Base-by-base conservation (phyloP, 2,888 invertebrate species). In the Vesta saturnalis region DNA sequence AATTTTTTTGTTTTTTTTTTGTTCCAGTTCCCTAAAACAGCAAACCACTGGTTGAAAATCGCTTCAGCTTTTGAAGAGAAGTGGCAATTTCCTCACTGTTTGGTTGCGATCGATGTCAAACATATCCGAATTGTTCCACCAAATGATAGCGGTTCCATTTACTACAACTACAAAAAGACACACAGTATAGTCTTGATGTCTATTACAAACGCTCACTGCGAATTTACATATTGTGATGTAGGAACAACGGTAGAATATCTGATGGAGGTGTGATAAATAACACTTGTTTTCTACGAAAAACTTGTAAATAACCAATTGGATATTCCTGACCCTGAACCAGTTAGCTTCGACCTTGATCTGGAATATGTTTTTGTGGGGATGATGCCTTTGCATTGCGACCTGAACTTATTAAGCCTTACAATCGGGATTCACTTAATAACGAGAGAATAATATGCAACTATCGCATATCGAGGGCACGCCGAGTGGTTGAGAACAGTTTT, bases 191-290 rank as follows among this genome's bases (percentile, higher is more conserved):
- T n/a, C 18, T 60, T 70, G 47, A 39, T 71, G 54, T 63, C 67
- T 55, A 52, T 71, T 21, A 69, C 63, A 22, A 55, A 71, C 56
- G 61, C 66, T 21, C 52, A 67, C 43, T 65, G 57, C 30, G 47
- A 69, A 49, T 72, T 72, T 22, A 52, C 61, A 15, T 46, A 60
- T 61, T 62, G 67, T 18, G 59, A 67, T 62, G 58, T 64, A 23
- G 72, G 65, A 30, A 23, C 52, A 15, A 70, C 59, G 67, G 60
- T 30, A 19, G 56, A 70, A 54, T 67, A 52, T 67, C 64, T 46
- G 57, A 70, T 67, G 64, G 66, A 19, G 62, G 59, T 52, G 67
- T 66, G 18, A 18, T 69, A 46, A 56, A 60, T 56, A n/a, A 65
- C 60, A 64, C 39, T 35, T n/a, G 55, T 55, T 55, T 69, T 65